phyloP scores from a whole-genome alignment of 2,797 vertebrate species.

The Centropyge bicolor region DNA sequence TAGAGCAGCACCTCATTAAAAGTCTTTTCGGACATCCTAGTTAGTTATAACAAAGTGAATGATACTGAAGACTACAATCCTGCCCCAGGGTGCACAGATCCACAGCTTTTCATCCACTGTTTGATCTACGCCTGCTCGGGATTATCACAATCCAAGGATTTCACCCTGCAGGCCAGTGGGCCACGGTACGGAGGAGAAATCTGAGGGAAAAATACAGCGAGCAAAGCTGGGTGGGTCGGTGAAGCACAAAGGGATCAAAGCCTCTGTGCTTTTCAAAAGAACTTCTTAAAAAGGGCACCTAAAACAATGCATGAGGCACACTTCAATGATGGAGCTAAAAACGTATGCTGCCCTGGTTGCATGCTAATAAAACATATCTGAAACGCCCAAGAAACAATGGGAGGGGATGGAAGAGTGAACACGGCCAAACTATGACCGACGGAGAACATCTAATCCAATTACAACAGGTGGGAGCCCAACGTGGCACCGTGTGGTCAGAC shows the following conservation, averaged over 20 bases:
- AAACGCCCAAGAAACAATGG: constrained; percentile 48
- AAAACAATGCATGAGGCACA: constrained; percentile 69
- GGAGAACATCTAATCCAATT: constrained; percentile 71
- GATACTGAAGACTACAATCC: constrained; percentile 56
- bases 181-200: constrained; percentile 71
- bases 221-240: constrained; percentile 70
- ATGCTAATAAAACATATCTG: constrained; percentile 62
- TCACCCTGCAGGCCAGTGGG: constrained; percentile 70
- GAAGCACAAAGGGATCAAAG: constrained; percentile 74
- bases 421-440: constrained; percentile 56
- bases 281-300: constrained; percentile 75
- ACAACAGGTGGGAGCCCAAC: constrained; percentile 64
- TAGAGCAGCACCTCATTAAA: constrained; percentile 50
- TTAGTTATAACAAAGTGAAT: constrained; percentile 50
- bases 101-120: constrained; percentile 72
- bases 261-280: constrained; percentile 68
- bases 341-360: constrained; percentile 43
- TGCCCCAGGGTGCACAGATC: constrained; percentile 64
- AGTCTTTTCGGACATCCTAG: constrained; percentile 17
- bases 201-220: constrained; percentile 47
- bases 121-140: constrained; percentile 79
- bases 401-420: constrained; percentile 46
- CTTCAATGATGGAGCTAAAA: constrained; percentile 57
- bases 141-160: constrained; percentile 82
- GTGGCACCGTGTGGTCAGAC: constrained; percentile 53